Conservation (phyloP, 2,797 vertebrate genomes). For the Allobates femoralis region DNA sequence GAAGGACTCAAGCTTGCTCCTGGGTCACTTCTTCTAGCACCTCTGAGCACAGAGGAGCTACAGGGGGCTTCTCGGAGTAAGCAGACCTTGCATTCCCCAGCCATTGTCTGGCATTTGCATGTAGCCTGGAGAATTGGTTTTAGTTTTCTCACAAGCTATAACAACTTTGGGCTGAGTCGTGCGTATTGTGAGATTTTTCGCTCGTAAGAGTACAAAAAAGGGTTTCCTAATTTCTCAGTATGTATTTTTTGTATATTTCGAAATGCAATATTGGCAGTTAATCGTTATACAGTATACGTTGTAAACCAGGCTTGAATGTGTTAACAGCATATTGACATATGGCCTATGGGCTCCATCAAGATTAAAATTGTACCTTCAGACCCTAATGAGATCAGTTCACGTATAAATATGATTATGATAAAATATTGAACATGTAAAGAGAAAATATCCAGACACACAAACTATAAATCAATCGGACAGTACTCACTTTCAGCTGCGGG, state of each 20-base stretch:
- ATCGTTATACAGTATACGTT: not conserved
- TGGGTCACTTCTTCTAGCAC: slow-evolving; percentile 12
- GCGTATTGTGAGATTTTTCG: not conserved
- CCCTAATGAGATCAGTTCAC: not conserved
- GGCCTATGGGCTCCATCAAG: not conserved
- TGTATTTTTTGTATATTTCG: not conserved
- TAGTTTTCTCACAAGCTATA: not conserved
- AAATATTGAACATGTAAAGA: slow-evolving; percentile 14
- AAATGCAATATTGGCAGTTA: not conserved
- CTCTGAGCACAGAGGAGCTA: slow-evolving; percentile 17
- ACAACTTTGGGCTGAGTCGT: not conserved
- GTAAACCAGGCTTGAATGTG: not conserved
- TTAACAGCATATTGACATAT: not conserved
- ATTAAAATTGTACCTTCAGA: not conserved
- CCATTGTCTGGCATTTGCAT: slow-evolving; percentile 16
- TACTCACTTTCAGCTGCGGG: not conserved
- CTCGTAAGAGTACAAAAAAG: not conserved
- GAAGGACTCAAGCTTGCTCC: not conserved
- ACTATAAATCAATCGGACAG: not conserved
- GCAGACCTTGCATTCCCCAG: slow-evolving; percentile 4
- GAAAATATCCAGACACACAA: not conserved
- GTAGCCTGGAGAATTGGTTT: not conserved
- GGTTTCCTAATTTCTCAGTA: not conserved
- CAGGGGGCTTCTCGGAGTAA: not conserved
- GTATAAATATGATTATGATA: not conserved